Percentiles rank a stretch among this genome's conserved stretches.
Evolutionary conservation across 2,113 vertebrate species (phyloP).

Genomic region (Takifugu flavidus): DNA sequence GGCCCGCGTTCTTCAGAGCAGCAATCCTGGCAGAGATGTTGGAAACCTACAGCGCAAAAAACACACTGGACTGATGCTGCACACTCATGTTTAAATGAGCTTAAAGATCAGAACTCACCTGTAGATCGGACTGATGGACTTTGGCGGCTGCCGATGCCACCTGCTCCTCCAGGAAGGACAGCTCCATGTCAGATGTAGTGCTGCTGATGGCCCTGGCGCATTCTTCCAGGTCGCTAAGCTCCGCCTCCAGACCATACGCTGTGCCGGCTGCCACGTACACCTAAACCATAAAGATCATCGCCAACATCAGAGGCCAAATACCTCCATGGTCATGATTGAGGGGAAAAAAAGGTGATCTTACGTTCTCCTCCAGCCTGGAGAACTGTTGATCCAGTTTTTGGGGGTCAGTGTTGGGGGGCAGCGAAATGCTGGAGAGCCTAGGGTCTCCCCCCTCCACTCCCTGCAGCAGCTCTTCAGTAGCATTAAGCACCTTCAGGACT

Average conservation of each 20-base stretch:
- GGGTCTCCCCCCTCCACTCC: constrained; percentile 64
- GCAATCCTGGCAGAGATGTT: constrained; percentile 94
- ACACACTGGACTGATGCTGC: not conserved
- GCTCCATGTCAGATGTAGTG: constrained; percentile 79
- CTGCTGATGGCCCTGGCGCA: constrained; percentile 83
- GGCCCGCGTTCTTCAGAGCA: constrained; percentile 88
- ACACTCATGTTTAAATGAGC: not conserved
- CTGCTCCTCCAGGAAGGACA: constrained; percentile 90
- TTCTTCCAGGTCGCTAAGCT: constrained; percentile 84
- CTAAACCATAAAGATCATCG: constrained; percentile 57
- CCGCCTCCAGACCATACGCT: constrained; percentile 86
- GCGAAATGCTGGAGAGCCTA: constrained; percentile 34
- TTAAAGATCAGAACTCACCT: constrained; percentile 73
- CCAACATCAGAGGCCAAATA: no score
- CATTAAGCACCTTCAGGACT: constrained; percentile 93
- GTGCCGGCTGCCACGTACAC: constrained; percentile 90
- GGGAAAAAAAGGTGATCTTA: constrained; percentile 44
- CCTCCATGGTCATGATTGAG: no score
- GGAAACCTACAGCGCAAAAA: constrained; percentile 74
- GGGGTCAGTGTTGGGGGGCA: constrained; percentile 76
- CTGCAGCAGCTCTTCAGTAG: constrained; percentile 91
- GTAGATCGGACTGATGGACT: constrained; percentile 91
- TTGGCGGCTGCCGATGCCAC: constrained; percentile 91
- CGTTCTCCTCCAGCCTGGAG: constrained; percentile 92
- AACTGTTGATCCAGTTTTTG: constrained; percentile 85